A percentile compares a stretch with the other conserved stretches of the same genome.
phyloP scores from a whole-genome alignment of 2,797 vertebrate genomes.

The Nyctibius grandis region DNA sequence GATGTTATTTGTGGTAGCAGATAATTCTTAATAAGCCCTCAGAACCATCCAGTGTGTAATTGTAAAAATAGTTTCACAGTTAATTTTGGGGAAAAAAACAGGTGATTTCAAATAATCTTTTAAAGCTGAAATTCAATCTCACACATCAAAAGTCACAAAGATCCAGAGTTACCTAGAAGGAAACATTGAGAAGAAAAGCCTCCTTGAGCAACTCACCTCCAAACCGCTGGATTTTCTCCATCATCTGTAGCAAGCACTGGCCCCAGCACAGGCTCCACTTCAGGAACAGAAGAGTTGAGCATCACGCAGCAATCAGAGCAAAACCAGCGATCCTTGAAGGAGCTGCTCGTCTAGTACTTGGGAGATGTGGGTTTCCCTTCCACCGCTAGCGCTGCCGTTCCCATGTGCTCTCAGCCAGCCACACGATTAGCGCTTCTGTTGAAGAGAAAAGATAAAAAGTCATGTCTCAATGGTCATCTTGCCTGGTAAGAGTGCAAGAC shows the following conservation, averaged over 20 bases:
- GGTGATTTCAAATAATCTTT: neutral
- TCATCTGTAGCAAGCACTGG: neutral
- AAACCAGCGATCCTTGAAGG: neutral
- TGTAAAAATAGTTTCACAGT: neutral
- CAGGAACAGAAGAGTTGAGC: neutral
- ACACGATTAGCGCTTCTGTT: neutral
- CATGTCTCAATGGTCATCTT: accelerated
- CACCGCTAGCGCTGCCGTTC: accelerated
- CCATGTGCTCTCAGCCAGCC: neutral
- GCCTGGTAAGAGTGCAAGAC: neutral
- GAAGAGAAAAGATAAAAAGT: neutral
- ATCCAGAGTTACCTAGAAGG: neutral
- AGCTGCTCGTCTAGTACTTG: neutral
- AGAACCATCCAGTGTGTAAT: neutral
- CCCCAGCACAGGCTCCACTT: neutral
- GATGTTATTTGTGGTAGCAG: neutral
- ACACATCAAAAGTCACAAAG: neutral
- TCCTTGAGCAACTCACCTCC: neutral
- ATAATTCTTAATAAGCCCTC: neutral
- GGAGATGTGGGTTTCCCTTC: neutral
- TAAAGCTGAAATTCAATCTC: neutral
- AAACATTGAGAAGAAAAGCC: neutral
- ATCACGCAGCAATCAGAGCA: neutral
- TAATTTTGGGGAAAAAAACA: neutral
- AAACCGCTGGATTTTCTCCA: neutral